Evolutionary conservation across 1,140 invertebrate species (phyloP), one percentile per base, ranked within the genome.

Genomic region (Neodiprion virginianus): DNA sequence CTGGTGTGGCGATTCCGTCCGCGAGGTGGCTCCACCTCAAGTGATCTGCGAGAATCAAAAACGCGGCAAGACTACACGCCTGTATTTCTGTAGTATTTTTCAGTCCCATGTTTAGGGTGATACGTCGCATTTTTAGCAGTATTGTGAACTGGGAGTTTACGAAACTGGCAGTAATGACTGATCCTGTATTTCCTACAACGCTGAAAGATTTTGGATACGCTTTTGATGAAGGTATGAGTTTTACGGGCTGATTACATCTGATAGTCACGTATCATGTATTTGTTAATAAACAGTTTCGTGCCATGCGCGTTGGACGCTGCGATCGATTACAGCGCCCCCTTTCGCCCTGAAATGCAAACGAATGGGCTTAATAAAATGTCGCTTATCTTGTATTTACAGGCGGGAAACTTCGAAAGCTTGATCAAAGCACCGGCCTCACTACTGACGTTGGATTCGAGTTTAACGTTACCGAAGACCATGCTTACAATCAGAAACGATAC

Each of bases 401-500:
- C 73, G 92, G 92, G 0, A 85, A 92, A 78, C 83, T 93, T 74
- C 88, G 91, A 74, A 91, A 92, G 83, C 75, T 93, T 48, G 88
- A 90, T 76, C 74, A 83, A 10, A 61, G 75, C 0, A 89, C 90
- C 50, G 89, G 89, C 1, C 71, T 88, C 71, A 74, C 85, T 11
- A 88, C 87, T 21, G 84, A 90, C 7, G 87, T 91, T 76, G 88
- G 89, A 10, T 95, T 93, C 81, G 89, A 92, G 69, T 94, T 93
- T 80, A 90, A 91, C 73, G 87, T 93, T 12, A 89, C 88, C 73
- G 86, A 89, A 73, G 89, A 93, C 80, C 86, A 90, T 67, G 83
- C 85, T 1, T 91, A 92, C 74, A 94, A 95, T 83, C 93, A 94
- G 81, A 89, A 88, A 70, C 90, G 92, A 79, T 95, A 95, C 84